Conservation (phyloP, 1,140 invertebrate species). For the Matsumurasca onukii region DNA sequence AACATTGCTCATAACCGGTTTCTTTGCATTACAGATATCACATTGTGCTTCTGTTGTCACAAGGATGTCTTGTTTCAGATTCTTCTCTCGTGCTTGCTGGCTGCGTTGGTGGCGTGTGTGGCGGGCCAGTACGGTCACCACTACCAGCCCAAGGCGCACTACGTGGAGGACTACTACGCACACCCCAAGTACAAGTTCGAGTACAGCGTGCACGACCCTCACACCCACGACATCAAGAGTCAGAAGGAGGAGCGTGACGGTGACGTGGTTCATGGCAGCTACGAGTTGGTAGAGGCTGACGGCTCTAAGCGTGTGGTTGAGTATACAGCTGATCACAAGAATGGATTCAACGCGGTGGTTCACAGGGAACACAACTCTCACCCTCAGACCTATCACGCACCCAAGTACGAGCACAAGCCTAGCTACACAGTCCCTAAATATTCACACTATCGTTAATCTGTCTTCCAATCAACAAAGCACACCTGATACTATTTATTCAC, state of each 20-base stretch:
- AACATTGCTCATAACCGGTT: too few species aligned
- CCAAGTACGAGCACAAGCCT: constrained; percentile 14
- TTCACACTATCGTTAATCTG: too few species aligned
- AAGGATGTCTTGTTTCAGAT: too few species aligned
- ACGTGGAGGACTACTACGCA: constrained; percentile 28
- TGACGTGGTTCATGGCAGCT: constrained; percentile 46
- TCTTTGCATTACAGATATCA: too few species aligned
- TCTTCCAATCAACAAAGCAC: too few species aligned
- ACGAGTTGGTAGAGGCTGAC: constrained; percentile 41
- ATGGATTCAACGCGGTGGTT: constrained; percentile 26
- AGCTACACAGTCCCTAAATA: too few species aligned
- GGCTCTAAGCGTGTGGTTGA: constrained; percentile 39
- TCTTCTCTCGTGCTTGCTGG: background rate
- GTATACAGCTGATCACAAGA: constrained; percentile 33
- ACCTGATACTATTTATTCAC: too few species aligned
- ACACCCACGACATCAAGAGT: constrained; percentile 59
- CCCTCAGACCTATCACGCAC: constrained; percentile 8
- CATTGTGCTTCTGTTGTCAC: too few species aligned
- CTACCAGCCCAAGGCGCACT: constrained; percentile 15
- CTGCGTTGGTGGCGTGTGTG: background rate
- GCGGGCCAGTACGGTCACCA: constrained; percentile 15
- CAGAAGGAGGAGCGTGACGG: constrained; percentile 56
- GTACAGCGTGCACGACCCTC: constrained; percentile 56
- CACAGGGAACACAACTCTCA: constrained; percentile 28
- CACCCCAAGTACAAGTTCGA: constrained; percentile 51